These are phyloP conservation scores for Urophycis tenuis DNA, from an alignment of 2,797 vertebrate species.

Conservation along the genomic window DNA sequence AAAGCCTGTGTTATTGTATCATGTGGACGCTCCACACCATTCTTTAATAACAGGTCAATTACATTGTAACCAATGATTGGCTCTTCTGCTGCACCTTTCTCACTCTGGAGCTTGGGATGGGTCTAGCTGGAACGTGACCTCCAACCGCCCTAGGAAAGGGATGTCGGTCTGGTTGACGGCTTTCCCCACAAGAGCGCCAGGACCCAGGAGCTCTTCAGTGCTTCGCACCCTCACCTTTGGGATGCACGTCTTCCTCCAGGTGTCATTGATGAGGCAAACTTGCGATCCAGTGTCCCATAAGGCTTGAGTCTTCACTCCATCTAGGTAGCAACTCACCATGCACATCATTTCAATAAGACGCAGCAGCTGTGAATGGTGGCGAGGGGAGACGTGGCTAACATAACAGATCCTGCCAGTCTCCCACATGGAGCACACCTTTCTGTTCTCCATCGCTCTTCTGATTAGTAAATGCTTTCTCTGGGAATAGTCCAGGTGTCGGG, in stretches of 20 bases:
- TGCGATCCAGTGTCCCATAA: slow-evolving; percentile 29
- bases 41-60: no score
- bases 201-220: slow-evolving; percentile 18
- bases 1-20: no score
- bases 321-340: slow-evolving; percentile 14
- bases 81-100: no score
- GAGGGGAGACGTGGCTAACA: slow-evolving; percentile 12
- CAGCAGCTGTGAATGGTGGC: neutral
- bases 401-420: no score
- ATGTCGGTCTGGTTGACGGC: slow-evolving; percentile 33
- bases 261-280: slow-evolving; percentile 21
- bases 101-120: no score
- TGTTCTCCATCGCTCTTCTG: no score
- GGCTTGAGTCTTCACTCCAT: slow-evolving; percentile 7
- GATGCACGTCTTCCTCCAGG: slow-evolving; percentile 18
- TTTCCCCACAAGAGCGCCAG: slow-evolving; percentile 4
- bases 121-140: slow-evolving; percentile 4
- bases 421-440: no score
- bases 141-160: slow-evolving; percentile 23
- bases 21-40: no score
- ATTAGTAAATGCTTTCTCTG: no score
- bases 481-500: no score
- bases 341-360: slow-evolving; percentile 19
- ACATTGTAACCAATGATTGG: no score
- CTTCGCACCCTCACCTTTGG: slow-evolving; percentile 7